These are phyloP conservation scores for Caranx melampygus DNA, from an alignment of 2,113 vertebrate species.

Conservation along the genomic window DNA sequence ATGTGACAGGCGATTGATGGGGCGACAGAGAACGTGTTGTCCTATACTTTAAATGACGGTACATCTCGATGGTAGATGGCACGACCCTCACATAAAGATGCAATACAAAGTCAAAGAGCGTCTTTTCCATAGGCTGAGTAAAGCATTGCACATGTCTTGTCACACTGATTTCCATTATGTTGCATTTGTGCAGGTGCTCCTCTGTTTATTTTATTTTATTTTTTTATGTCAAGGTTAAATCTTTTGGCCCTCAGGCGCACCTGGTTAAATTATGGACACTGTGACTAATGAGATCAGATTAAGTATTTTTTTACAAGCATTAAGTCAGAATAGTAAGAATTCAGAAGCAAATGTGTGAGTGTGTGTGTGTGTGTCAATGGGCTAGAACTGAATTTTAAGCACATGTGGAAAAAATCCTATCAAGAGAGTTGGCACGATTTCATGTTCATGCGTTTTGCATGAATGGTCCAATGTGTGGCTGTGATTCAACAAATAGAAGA, in stretches of 20 bases:
- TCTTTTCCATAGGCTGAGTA: background rate
- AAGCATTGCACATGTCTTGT: background rate
- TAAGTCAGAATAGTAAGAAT: background rate
- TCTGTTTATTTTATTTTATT: slow-evolving; percentile 23
- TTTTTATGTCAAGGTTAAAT: slow-evolving; percentile 14
- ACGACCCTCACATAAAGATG: background rate
- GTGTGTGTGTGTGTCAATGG: background rate
- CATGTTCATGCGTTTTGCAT: slow-evolving; percentile 4
- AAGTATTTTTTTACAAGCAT: background rate
- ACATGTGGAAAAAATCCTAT: background rate
- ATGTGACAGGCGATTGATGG: slow-evolving; percentile 47
- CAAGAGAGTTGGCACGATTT: background rate
- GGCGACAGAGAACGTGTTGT: slow-evolving; percentile 36
- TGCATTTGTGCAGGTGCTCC: background rate
- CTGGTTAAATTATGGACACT: background rate
- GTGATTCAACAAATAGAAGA: background rate
- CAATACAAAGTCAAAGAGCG: background rate
- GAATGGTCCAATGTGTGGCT: background rate
- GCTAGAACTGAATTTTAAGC: background rate
- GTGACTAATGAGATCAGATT: background rate
- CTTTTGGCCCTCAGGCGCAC: background rate
- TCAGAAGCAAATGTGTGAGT: background rate
- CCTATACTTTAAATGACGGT: background rate
- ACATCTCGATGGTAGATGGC: background rate
- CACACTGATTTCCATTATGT: background rate